Conservation (phyloP, 2,888 invertebrate species). For the Scaptomyza flava region DNA sequence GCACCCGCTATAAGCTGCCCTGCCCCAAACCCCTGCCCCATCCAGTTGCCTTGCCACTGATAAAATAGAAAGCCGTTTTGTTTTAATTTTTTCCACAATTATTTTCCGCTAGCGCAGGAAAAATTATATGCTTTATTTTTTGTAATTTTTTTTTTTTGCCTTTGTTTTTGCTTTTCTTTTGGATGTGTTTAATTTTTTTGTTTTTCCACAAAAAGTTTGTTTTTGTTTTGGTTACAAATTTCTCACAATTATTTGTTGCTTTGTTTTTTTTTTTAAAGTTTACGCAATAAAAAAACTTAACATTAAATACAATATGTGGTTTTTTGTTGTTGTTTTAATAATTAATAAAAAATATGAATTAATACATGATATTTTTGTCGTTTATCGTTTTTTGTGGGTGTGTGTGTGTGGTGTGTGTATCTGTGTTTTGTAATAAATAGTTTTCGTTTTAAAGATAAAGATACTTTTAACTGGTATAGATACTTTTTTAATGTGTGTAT, state of each 20-base stretch:
- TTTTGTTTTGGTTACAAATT: slow-evolving; percentile 76
- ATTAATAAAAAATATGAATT: slow-evolving; percentile 61
- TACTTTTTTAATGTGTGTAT: slow-evolving; percentile 58
- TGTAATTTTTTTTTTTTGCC: slow-evolving; percentile 43
- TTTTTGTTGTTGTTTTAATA: slow-evolving; percentile 64
- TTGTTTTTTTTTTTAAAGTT: slow-evolving; percentile 48
- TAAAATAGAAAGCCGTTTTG: slow-evolving; percentile 75
- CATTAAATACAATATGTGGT: slow-evolving; percentile 77
- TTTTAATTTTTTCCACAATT: slow-evolving; percentile 78
- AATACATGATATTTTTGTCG: slow-evolving; percentile 72
- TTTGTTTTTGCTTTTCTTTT: slow-evolving; percentile 32
- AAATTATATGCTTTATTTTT: slow-evolving; percentile 75
- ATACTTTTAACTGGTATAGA: slow-evolving; percentile 77
- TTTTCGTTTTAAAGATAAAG: slow-evolving; percentile 64
- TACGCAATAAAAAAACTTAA: slow-evolving; percentile 78
- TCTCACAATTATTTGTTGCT: slow-evolving; percentile 66
- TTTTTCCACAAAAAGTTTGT: slow-evolving; percentile 42
- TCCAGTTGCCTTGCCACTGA: slow-evolving; percentile 11
- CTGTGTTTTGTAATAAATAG: slow-evolving; percentile 65
- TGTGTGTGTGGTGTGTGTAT: slow-evolving; percentile 21
- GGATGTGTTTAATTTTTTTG: slow-evolving; percentile 30
- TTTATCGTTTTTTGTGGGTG: slow-evolving; percentile 48
- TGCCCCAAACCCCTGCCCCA: neutral
- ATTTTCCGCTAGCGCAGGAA: slow-evolving; percentile 79
- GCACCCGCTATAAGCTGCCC: slow-evolving; percentile 46